Evolutionary conservation across 2,113 vertebrate species (phyloP).

Genomic region (Odocoileus hemionus): DNA sequence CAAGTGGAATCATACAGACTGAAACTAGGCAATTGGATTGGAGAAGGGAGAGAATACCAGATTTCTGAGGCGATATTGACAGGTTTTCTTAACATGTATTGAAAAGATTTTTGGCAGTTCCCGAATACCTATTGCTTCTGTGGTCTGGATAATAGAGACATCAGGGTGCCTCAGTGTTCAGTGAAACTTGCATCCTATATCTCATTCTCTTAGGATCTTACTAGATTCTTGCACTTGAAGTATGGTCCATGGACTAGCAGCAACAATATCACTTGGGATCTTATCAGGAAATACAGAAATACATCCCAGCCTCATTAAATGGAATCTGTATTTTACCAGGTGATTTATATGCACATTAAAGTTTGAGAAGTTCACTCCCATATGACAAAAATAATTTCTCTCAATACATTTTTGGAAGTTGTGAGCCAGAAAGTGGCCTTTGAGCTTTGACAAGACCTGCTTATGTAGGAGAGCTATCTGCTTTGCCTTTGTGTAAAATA

Average conservation of each 20-base stretch:
- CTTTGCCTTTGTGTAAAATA: not conserved
- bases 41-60: not conserved
- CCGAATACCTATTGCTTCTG: not conserved
- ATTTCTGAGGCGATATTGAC: not conserved
- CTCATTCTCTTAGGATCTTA: not conserved
- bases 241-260: not conserved
- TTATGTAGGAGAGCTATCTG: not conserved
- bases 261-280: not conserved
- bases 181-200: not conserved
- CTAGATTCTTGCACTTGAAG: not conserved
- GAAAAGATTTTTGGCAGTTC: conserved; percentile 8
- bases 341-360: not conserved
- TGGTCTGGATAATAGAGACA: not conserved
- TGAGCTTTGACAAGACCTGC: not conserved
- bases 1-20: not conserved
- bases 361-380: not conserved
- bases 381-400: not conserved
- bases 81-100: not conserved
- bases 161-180: not conserved
- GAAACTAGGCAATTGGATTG: not conserved
- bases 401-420: not conserved
- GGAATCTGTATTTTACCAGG: not conserved
- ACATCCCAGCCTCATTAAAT: not conserved
- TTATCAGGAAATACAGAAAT: not conserved
- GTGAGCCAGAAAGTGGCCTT: not conserved